Base-by-base conservation (phyloP, 2,888 invertebrate species). In the Osedax frankpressi region DNA sequence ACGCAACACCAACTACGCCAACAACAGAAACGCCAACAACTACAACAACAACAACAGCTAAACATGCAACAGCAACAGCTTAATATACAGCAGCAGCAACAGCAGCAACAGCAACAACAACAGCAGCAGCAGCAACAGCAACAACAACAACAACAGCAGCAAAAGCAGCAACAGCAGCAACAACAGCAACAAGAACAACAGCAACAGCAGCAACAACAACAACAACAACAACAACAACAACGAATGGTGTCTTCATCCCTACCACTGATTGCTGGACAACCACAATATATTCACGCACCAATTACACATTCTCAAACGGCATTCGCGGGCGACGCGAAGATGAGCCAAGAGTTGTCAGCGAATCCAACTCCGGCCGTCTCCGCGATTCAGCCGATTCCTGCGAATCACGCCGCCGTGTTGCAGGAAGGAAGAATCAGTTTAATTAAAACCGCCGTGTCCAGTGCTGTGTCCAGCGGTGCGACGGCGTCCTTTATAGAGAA, bases 151-250 rank as follows among this genome's bases (percentile, higher is more conserved):
- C 59, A 71, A 71, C 67, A 67, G 63, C 30, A 65, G 27, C 30
- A 67, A 65, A 25, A 71, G 30, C 30, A 67, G 25, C 67, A 69
- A 59, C 69, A 44, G 30, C 29, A 59, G 60, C 28, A 72, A 59
- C 74, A 44, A 30, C 25, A 30, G 28, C 72, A 1, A 73, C 59
- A 59, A 60, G 28, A 72, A 68, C 29, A 67, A 72, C 65, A 25
- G 59, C 27, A 44, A 30, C 71, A 71, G 68, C 72, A 71, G 30
- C 71, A 74, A 71, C 68, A 74, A 71, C 71, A 71, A 30, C 67
- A 71, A 71, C 71, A 59, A 74, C 71, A 71, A 67, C 74, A 71
- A 68, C 70, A 71, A 65, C 30, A 65, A 60, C 69, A 59, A 28
- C 74, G 65, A 30, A 30, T 44, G 14, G 59, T 59, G n/a, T 60